Conservation (phyloP, 2,113 vertebrate genomes). For the Sinocyclocheilus grahami region DNA sequence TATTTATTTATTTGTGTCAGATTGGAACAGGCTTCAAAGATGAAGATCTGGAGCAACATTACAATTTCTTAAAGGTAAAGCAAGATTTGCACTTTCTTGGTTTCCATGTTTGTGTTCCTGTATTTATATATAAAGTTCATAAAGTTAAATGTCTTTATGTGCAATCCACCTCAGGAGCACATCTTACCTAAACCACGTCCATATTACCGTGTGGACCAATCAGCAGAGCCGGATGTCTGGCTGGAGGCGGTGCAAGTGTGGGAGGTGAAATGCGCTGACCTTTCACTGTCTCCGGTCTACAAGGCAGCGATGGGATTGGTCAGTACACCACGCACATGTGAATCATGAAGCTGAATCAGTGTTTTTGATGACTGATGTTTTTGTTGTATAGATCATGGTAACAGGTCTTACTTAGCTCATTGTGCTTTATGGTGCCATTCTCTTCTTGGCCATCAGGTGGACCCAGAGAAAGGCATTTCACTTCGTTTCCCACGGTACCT, state of each 20-base stretch:
- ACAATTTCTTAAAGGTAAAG: conserved; percentile 84
- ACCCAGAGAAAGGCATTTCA: conserved; percentile 87
- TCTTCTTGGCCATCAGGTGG: conserved; percentile 75
- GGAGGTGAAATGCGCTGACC: conserved; percentile 92
- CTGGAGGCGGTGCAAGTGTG: conserved; percentile 85
- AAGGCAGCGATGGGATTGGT: conserved; percentile 88
- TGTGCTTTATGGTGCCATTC: neutral
- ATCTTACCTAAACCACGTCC: conserved; percentile 79
- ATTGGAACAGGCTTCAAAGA: conserved; percentile 93
- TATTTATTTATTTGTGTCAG: conserved; percentile 63
- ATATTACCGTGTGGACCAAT: conserved; percentile 84
- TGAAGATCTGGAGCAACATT: conserved; percentile 84
- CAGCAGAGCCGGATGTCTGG: conserved; percentile 85
- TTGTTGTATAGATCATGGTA: neutral
- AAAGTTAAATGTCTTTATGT: neutral
- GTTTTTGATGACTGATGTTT: neutral
- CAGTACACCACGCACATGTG: conserved; percentile 63
- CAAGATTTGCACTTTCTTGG: neutral
- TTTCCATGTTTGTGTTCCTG: neutral
- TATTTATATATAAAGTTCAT: too few relatives aligned
- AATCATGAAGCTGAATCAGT: neutral
- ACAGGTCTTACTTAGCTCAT: neutral
- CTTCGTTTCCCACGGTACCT: conserved; percentile 89
- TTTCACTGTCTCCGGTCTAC: conserved; percentile 88
- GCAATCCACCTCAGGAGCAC: conserved; percentile 73